Conservation (phyloP, 2,888 invertebrate species). For the Spilosoma lubricipeda region DNA sequence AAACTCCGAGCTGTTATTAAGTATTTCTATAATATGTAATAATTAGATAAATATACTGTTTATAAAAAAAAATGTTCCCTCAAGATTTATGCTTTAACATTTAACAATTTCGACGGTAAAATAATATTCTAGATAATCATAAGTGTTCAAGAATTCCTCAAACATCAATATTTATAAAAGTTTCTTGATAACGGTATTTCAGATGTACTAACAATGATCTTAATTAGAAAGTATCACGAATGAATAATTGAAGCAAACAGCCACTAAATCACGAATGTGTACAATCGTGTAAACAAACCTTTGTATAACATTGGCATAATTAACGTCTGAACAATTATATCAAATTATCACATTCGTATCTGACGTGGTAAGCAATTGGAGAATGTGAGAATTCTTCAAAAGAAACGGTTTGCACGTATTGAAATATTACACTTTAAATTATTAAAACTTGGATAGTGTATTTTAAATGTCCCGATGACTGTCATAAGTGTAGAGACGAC, state of each 20-base stretch:
- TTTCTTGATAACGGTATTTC: conserved; percentile 38
- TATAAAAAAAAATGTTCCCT: no score
- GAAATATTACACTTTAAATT: conserved; percentile 12
- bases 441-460: conserved; percentile 24
- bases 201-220: conserved; percentile 36
- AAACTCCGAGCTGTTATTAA: no score
- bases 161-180: conserved; percentile 35
- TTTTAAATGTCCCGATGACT: conserved; percentile 20
- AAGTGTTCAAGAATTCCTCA: conserved; percentile 25
- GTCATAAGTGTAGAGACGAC: conserved; percentile 54
- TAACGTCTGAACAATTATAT: conserved; percentile 43
- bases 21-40: no score
- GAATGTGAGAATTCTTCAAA: conserved; percentile 17
- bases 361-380: conserved; percentile 30
- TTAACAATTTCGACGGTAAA: neutral
- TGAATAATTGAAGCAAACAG: conserved; percentile 41
- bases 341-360: conserved; percentile 57
- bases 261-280: conserved; percentile 36
- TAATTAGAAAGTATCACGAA: conserved; percentile 52
- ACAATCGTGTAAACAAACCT: conserved; percentile 39
- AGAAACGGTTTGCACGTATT: conserved; percentile 14
- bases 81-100: neutral
- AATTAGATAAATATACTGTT: no score
- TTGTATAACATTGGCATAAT: conserved; percentile 44
- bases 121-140: neutral